A percentile compares a stretch with the other conserved stretches of the same genome.
Evolutionary conservation across 2,797 vertebrate genomes (phyloP).

Genomic region (Argya squamiceps): DNA sequence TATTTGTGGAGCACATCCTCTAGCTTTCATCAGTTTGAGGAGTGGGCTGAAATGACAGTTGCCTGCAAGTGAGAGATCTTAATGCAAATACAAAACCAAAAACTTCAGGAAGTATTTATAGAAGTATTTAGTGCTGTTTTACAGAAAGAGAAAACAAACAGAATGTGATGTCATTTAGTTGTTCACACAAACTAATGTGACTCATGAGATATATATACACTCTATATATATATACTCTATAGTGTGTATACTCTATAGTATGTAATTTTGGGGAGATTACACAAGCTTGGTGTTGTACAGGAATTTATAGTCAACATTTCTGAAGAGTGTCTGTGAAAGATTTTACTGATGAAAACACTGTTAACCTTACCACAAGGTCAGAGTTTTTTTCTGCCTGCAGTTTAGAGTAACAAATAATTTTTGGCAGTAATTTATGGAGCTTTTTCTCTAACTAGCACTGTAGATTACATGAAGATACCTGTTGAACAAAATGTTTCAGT

Average conservation of each 20-base stretch:
- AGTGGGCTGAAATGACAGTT: background rate
- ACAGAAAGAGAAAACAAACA: background rate
- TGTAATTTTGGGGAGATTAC: background rate
- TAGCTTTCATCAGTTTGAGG: background rate
- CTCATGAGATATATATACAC: background rate
- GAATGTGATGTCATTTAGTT: background rate
- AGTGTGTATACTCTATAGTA: background rate
- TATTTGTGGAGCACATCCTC: background rate
- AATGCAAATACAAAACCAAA: background rate
- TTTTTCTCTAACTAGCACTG: background rate
- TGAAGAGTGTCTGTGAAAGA: background rate
- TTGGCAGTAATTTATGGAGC: background rate
- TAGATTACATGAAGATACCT: background rate
- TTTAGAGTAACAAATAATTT: background rate
- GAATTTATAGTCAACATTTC: background rate
- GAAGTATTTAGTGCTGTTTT: background rate
- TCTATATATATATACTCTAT: too few species aligned
- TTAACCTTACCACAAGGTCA: background rate
- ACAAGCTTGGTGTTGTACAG: background rate
- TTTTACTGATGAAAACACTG: background rate
- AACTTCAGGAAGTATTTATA: background rate
- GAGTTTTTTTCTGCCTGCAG: rapidly evolving
- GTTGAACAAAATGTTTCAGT: background rate
- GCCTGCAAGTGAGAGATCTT: background rate
- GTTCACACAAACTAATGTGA: background rate